Conservation (phyloP, 2,797 vertebrate genomes). For the Thalassophryne amazonica region DNA sequence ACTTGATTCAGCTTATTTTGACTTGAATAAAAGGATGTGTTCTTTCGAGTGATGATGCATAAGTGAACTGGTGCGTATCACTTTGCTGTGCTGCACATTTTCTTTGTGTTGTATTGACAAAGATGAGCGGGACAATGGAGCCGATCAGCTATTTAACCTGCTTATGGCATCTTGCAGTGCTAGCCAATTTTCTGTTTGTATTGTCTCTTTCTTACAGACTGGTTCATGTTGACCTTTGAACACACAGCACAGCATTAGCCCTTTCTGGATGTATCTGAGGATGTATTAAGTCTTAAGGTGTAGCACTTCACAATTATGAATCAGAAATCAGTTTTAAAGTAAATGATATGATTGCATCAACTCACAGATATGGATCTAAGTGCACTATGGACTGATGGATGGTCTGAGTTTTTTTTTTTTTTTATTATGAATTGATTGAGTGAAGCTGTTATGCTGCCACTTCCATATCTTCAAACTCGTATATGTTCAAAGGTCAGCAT, state of each 20-base stretch:
- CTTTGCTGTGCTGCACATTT: constrained; percentile 38
- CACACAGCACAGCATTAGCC: not conserved
- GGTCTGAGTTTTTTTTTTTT: too few species aligned
- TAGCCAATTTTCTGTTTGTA: constrained; percentile 10
- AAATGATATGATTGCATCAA: too few species aligned
- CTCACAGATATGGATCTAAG: too few species aligned
- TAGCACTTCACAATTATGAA: too few species aligned
- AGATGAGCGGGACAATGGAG: constrained; percentile 27
- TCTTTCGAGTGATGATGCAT: constrained; percentile 6
- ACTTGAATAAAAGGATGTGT: constrained; percentile 19
- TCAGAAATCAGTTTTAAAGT: too few species aligned
- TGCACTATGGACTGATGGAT: too few species aligned
- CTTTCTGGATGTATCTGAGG: too few species aligned
- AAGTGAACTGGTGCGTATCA: constrained; percentile 14
- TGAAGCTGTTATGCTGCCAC: too few species aligned
- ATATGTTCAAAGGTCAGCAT: too few species aligned
- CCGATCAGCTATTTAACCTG: constrained; percentile 14
- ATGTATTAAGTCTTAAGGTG: too few species aligned
- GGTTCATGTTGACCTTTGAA: constrained; percentile 10
- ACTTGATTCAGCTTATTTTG: constrained; percentile 52
- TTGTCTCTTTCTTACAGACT: not conserved
- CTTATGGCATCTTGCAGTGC: constrained; percentile 7
- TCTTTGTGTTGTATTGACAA: constrained; percentile 30
- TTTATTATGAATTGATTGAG: too few species aligned
- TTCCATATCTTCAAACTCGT: too few species aligned